Conservation (phyloP, 2,797 vertebrate species). For the Anolis apletophallus region DNA sequence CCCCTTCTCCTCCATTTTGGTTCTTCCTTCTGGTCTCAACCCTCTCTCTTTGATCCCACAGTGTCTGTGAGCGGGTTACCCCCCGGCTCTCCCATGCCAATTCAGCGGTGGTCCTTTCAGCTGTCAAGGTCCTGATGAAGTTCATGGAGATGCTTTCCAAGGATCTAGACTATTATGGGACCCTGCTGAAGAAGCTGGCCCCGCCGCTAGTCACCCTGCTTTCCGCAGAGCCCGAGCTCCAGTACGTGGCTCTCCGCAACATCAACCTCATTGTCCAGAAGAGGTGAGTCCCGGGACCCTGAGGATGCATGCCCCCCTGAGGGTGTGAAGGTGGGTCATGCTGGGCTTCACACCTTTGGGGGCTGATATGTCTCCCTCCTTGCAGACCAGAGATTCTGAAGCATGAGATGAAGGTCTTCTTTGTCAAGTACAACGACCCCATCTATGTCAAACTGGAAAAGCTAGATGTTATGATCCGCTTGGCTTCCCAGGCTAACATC, state of each 20-base stretch:
- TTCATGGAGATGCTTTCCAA: slow-evolving; percentile 98
- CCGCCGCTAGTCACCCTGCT: slow-evolving; percentile 94
- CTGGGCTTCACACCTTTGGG: no score
- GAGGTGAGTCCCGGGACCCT: slow-evolving; percentile 77
- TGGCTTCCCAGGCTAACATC: slow-evolving; percentile 98
- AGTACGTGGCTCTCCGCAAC: slow-evolving; percentile 97
- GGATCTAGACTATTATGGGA: slow-evolving; percentile 96
- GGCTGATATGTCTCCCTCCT: no score
- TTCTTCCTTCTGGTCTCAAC: background rate
- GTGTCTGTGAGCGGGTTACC: slow-evolving; percentile 96
- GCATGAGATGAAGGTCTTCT: slow-evolving; percentile 99
- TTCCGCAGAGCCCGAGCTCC: slow-evolving; percentile 94
- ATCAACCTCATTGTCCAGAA: slow-evolving; percentile 99
- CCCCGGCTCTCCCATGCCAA: slow-evolving; percentile 96
- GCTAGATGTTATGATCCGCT: slow-evolving; percentile 97
- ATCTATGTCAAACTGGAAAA: slow-evolving; percentile 99
- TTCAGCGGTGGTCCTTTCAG: slow-evolving; percentile 95
- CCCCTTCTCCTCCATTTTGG: no score
- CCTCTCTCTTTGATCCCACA: slow-evolving; percentile 48
- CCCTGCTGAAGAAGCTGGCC: slow-evolving; percentile 94
- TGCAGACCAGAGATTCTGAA: slow-evolving; percentile 94
- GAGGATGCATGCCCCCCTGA: no score
- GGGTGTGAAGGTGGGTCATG: no score
- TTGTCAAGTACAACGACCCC: slow-evolving; percentile 98
- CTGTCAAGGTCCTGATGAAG: slow-evolving; percentile 98